Evolutionary conservation across 92 coral and sea anemone genomes (phyloP), one percentile per base, ranked within the genome.

Genomic region (Palythoa grandis): DNA sequence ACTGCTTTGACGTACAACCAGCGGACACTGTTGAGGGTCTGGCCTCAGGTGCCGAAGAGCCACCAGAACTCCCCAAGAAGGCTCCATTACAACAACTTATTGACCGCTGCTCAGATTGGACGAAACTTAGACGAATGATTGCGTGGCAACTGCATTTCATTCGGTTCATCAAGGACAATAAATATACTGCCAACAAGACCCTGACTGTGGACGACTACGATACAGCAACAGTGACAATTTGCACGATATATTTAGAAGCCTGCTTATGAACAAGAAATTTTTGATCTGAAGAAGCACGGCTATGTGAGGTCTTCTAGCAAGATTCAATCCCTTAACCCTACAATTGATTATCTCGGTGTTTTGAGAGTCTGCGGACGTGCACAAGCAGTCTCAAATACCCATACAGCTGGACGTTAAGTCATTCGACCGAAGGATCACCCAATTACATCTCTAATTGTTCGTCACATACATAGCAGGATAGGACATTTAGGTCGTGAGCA

Each of bases 51-150:
- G 20, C 29, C 12, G 71, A 66, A 66, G 20, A 20, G 25, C 82
- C 70, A 48, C 75, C 52, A 69, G 52, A 73, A 13, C 60, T 11
- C 23, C 39, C 75, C 76, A 47, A 47, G 78, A 65, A 65, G 22
- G 15, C 63, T 66, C 63, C 53, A 13, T 48, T 89, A 39, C 92
- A 89, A 86, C 74, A n/a, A n/a, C 80, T 89, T 38, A 60, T 88
- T 13, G 79, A 77, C 77, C 68, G 53, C 89, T 92, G 92, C 87
- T 92, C 95, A 12, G 88, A 89, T 56, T 92, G 95, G 95, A 86
- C 91, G 80, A 74, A 71, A 50, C 90, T 89, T 50, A 56, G 79
- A 56, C 85, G 90, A 47, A 87, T 67, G 60, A 60, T 92, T 56
- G 95, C 92, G 6, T 92, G 92, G 95, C 87, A 89, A 61, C 35